Evolutionary conservation across 2,113 vertebrate species (phyloP).

Genomic region (Apaloderma vittatum): DNA sequence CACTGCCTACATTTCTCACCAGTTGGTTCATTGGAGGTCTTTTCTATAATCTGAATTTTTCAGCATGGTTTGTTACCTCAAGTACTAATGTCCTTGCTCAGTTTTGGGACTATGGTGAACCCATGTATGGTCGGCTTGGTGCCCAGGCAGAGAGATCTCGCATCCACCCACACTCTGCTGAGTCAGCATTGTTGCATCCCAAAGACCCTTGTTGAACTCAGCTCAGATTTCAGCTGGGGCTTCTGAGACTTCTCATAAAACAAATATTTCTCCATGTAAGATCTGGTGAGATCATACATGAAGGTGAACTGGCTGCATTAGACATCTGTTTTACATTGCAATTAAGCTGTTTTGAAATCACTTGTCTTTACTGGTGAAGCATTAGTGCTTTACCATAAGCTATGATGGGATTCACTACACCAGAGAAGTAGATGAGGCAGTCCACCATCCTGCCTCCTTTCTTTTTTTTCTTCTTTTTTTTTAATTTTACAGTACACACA

Average conservation of each 20-base stretch:
- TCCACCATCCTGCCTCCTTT: background rate
- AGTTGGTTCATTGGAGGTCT: background rate
- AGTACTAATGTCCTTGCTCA: background rate
- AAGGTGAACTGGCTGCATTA: slow-evolving; percentile 2
- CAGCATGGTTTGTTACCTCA: background rate
- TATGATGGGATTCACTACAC: background rate
- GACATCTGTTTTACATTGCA: background rate
- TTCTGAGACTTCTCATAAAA: background rate
- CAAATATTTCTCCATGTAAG: background rate
- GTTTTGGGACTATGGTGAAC: accelerated
- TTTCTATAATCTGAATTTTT: background rate
- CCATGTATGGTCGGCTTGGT: background rate
- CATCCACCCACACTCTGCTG: background rate
- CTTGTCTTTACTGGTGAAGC: background rate
- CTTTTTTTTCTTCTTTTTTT: background rate
- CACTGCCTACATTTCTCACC: background rate
- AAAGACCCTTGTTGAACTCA: background rate
- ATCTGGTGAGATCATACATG: background rate
- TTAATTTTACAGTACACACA: slow-evolving; percentile 29
- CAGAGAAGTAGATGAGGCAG: slow-evolving; percentile 39
- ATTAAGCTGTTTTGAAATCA: background rate
- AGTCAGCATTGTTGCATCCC: background rate
- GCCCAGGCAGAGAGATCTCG: background rate
- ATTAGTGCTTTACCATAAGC: background rate
- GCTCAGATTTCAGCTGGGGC: background rate